Base-by-base conservation (phyloP, 2,113 vertebrate genomes). In the Actinemys pallida region DNA sequence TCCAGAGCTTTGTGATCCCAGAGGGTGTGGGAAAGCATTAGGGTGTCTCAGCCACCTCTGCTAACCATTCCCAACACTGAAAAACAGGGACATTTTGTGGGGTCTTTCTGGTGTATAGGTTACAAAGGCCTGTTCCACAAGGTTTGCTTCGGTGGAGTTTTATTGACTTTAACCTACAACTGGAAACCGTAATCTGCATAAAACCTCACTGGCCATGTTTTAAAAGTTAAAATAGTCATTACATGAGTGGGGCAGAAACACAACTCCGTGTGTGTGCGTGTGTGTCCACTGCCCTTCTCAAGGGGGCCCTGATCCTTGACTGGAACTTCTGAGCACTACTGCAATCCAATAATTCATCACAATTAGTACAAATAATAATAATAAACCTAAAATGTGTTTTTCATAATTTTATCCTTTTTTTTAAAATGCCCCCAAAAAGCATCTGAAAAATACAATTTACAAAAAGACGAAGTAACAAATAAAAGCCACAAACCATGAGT, bases 221-320 rank as follows among this genome's bases (percentile, higher is more conserved):
- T 47, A 16, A 47, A 8, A 47, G 42, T 29, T 47, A 47, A 78
- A 78, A 78, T 27, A 29, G 12, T 27, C 4, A 47, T 45, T 47
- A 11, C 42, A 47, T 27, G 13, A 27, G 42, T 25, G 75, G 6
- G 42, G 39, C 42, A 78, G 42, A 27, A 12, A 27, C 75, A 47
- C 14, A 19, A 10, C 65, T 24, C 72, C 6, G 6, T 24, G 22
- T 45, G 10, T 42, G 22, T 42, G 42, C 7, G 39, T 45, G 12
- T 25, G 10, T 76, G 29, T 1, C 1, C 19, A 0, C 3, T 0
- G 78, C 78, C 72, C 1, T 1, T 45, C 52, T 72, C 1, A 1
- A 27, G 31, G 31, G 0, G 9, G 8, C 25, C 65, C 96, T 85
- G 53, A 69, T 19, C 1, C 17, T 8, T 3, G 10, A 31, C 6